These are phyloP conservation scores for Colletes gigas DNA, from an alignment of 1,140 invertebrate species.

Conservation along the genomic window DNA sequence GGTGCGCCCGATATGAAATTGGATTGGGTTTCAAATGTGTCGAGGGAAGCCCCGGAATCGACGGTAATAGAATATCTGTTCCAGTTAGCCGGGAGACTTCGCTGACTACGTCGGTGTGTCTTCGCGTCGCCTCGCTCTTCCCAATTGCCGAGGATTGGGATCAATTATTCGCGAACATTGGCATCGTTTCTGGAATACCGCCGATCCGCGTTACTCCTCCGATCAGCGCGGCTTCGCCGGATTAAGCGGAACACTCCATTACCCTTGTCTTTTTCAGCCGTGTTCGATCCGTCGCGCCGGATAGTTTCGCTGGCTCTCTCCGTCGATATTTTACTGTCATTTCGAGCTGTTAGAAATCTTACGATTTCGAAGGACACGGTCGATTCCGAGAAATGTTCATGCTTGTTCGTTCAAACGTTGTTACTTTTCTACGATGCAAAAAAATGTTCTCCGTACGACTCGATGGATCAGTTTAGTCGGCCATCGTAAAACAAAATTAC, in stretches of 20 bases:
- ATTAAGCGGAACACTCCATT: not conserved
- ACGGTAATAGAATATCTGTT: constrained; percentile 66
- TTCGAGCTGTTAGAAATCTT: not conserved
- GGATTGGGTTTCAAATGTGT: constrained; percentile 74
- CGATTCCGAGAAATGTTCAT: not conserved
- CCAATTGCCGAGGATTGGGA: constrained; percentile 21
- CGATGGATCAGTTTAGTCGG: too few relatives aligned
- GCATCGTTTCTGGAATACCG: not conserved
- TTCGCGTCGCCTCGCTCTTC: constrained; percentile 53
- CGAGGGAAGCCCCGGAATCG: constrained; percentile 69
- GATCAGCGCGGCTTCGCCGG: not conserved
- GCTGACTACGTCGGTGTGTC: constrained; percentile 36
- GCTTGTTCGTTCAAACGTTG: not conserved
- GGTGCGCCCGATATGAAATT: constrained; percentile 66
- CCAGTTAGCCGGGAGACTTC: constrained; percentile 37
- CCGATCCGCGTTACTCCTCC: not conserved
- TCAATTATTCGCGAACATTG: constrained; percentile 33
- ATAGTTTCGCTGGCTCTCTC: not conserved
- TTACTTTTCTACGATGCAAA: too few relatives aligned
- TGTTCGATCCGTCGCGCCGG: not conserved
- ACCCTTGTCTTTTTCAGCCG: not conserved
- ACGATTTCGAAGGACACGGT: not conserved
- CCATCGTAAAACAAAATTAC: too few relatives aligned
- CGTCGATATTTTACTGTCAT: not conserved
- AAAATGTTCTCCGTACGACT: too few relatives aligned